Base-by-base conservation (phyloP, 2,797 vertebrate species). In the Decapterus maruadsi region DNA sequence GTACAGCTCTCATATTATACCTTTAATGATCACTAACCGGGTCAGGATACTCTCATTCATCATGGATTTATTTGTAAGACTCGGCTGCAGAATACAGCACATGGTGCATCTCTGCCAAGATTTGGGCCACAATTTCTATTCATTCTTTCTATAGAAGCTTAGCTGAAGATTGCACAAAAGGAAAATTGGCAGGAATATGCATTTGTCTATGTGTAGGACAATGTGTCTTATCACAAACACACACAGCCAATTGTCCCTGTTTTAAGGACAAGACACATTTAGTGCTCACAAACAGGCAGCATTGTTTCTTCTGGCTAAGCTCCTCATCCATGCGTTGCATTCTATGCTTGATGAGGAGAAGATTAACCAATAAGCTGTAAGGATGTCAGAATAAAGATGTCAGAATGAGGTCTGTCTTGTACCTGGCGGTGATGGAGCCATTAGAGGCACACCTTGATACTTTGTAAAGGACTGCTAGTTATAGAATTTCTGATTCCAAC, bases 21-120 rank as follows among this genome's bases (percentile, higher is more conserved):
- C 77, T 88, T 90, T 84, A 88, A 90, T 87, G 78, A 90, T 78
- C 66, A 77, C 85, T 85, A 89, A 89, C 80, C 65, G n/a, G 86
- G 86, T 89, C 87, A 86, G 66, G 45, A 50, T 50, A 58, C 50
- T 51, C 57, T 50, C 77, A 84, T 89, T 88, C 74, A 86, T 78
- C 60, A 48, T 42, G 65, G 77, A 85, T 85, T 82, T 86, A 74
- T 76, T 85, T 75, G 72, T 50, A 82, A 87, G 45, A 72, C 81
- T 74, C 46, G 14, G 60, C 72, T 68, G 54, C 56, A 78, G 63
- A 71, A 78, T 67, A 72, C 56, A 68, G 78, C 80, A 58, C 16
- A 14, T 16, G 11, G 62, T 66, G 72, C 66, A 53, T 63, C 48
- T 60, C 59, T 9, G 72, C 80, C 78, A 83, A 81, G 76, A 78